These are phyloP conservation scores for Aldabrachelys gigantea DNA, from an alignment of 2,113 vertebrate genomes.

Conservation along the genomic window DNA sequence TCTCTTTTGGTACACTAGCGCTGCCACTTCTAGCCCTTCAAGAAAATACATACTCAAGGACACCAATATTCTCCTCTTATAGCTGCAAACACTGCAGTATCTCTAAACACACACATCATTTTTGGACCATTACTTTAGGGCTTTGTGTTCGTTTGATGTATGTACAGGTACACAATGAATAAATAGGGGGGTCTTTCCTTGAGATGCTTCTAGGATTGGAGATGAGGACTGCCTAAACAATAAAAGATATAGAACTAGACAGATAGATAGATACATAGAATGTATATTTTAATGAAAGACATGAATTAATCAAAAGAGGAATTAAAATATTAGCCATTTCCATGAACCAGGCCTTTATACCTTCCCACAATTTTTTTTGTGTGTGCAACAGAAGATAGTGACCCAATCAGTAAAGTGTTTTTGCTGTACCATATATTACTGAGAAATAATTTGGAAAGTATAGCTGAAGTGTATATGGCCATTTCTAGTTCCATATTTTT, in stretches of 20 bases:
- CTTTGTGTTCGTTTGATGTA: too few species aligned
- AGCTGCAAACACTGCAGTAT: not conserved
- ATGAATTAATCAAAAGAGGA: not conserved
- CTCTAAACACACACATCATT: not conserved
- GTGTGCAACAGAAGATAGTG: not conserved
- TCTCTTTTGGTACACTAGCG: not conserved
- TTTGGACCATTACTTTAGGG: not conserved
- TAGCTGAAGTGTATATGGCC: not conserved
- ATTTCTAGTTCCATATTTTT: not conserved
- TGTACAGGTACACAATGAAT: too few species aligned
- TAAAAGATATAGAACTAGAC: too few species aligned
- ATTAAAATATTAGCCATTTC: not conserved
- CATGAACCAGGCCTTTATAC: not conserved
- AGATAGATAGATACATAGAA: too few species aligned
- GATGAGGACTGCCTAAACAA: too few species aligned
- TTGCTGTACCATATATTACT: not conserved
- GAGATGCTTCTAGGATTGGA: too few species aligned
- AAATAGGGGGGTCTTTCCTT: too few species aligned
- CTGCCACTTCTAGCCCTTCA: not conserved
- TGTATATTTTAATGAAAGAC: not conserved
- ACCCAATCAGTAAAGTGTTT: not conserved
- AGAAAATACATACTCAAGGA: not conserved
- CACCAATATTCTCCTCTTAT: not conserved
- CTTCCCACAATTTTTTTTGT: not conserved
- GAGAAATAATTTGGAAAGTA: not conserved